These are phyloP conservation scores for Drosophila borealis DNA, from an alignment of 2,888 invertebrate genomes.

Conservation along the genomic window DNA sequence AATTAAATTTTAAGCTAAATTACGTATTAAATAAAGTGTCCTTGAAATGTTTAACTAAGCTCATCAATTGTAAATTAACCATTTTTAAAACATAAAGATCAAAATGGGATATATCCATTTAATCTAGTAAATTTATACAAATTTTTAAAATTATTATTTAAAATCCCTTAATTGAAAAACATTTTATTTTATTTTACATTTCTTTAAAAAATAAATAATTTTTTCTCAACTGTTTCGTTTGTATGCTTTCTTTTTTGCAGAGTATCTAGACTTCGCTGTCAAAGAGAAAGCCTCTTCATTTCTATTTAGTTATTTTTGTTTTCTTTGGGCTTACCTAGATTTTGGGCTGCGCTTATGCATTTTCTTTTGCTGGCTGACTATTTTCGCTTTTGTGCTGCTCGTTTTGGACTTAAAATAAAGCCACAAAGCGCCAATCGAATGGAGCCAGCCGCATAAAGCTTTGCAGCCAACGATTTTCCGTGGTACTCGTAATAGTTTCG, in stretches of 20 bases:
- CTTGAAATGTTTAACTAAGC: too few relatives aligned
- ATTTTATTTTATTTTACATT: too few relatives aligned
- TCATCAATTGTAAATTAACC: too few relatives aligned
- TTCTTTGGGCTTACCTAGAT: constrained; percentile 43
- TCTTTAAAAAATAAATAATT: too few relatives aligned
- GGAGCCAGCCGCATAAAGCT: constrained; percentile 9
- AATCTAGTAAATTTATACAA: too few relatives aligned
- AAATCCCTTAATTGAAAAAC: too few relatives aligned
- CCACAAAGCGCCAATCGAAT: constrained; percentile 38
- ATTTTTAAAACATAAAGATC: too few relatives aligned
- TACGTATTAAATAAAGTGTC: too few relatives aligned
- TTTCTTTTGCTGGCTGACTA: constrained; percentile 52
- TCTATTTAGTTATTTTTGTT: constrained; percentile 14
- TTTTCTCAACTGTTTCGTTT: too few relatives aligned
- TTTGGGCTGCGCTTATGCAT: constrained; percentile 41
- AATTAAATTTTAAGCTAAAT: too few relatives aligned
- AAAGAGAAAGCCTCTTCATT: background rate
- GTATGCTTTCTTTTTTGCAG: constrained; percentile 1
- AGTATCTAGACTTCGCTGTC: background rate
- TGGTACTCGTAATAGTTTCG: constrained; percentile 61
- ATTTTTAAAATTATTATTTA: too few relatives aligned
- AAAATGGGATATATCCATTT: too few relatives aligned
- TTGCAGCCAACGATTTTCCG: constrained; percentile 35
- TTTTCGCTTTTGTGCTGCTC: constrained; percentile 45
- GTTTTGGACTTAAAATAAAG: constrained; percentile 62